These are phyloP conservation scores for Meloidogyne hapla DNA, from an alignment of 1,140 invertebrate genomes.

Conservation along the genomic window DNA sequence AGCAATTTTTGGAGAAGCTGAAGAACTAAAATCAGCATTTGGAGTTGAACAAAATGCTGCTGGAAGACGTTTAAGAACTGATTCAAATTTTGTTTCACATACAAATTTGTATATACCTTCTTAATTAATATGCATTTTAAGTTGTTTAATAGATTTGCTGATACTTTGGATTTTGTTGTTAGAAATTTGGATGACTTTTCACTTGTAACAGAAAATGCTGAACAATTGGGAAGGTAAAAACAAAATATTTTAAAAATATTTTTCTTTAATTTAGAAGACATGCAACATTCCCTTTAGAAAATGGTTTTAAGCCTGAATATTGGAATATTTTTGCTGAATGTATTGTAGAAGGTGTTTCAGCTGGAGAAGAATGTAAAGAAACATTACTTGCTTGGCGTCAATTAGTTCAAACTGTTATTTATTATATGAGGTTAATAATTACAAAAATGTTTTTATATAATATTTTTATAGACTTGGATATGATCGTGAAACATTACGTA, in stretches of 20 bases:
- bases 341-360: conserved; percentile 38
- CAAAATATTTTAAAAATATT: neutral
- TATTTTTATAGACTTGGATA: conserved; percentile 38
- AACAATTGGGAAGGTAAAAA: conserved; percentile 44
- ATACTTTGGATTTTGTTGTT: conserved; percentile 53
- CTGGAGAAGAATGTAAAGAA: conserved; percentile 43
- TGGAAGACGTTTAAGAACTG: conserved; percentile 42
- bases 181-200: conserved; percentile 50
- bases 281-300: conserved; percentile 35
- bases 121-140: neutral
- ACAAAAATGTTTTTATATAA: neutral
- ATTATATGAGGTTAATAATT: conserved; percentile 43
- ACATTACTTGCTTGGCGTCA: conserved; percentile 50
- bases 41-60: conserved; percentile 29
- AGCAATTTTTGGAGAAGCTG: conserved; percentile 50
- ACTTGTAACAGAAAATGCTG: conserved; percentile 53
- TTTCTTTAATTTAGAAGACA: conserved; percentile 32
- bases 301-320: conserved; percentile 48
- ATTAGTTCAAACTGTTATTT: conserved; percentile 46
- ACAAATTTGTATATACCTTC: conserved; percentile 33
- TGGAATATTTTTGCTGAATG: conserved; percentile 53
- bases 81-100: conserved; percentile 44
- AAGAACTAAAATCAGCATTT: conserved; percentile 48
- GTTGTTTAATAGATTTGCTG: conserved; percentile 30
- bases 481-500: conserved; percentile 41